Evolutionary conservation across 2,888 invertebrate genomes (phyloP).

Genomic region (Apamea anceps): DNA sequence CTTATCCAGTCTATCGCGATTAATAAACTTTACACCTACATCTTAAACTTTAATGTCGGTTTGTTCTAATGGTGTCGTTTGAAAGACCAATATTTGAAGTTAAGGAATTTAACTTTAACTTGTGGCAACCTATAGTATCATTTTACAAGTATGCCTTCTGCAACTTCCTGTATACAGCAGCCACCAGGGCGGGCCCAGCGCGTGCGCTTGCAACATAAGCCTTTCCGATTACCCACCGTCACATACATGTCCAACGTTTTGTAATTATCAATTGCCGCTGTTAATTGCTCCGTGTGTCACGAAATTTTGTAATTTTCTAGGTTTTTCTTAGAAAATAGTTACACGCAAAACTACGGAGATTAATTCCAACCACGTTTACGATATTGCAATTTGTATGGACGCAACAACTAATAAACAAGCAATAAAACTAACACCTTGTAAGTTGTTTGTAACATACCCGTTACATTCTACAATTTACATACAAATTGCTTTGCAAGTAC

Average conservation of each 20-base stretch:
- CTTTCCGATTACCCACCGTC: conserved; percentile 35
- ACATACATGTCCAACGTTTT: conserved; percentile 28
- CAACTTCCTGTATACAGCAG: background rate
- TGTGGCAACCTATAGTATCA: background rate
- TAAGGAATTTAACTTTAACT: background rate
- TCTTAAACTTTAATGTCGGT: background rate
- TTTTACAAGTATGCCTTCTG: conserved; percentile 30
- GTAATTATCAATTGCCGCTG: conserved; percentile 42
- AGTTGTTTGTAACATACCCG: conserved; percentile 29
- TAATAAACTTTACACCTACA: background rate
- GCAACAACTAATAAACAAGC: conserved; percentile 44
- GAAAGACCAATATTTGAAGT: background rate
- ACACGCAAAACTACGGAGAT: conserved; percentile 26
- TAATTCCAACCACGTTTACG: conserved; percentile 15
- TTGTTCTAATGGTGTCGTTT: background rate
- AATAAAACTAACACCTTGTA: conserved; percentile 56
- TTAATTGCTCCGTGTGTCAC: conserved; percentile 48
- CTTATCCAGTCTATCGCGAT: background rate
- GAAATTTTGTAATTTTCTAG: conserved; percentile 19
- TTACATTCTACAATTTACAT: conserved; percentile 52
- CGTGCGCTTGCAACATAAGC: conserved; percentile 48
- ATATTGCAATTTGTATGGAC: conserved; percentile 23
- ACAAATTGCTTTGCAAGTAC: conserved; percentile 45
- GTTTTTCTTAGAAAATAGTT: conserved; percentile 28
- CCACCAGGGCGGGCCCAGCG: conserved; percentile 27